A percentile compares a stretch with the other conserved stretches of the same genome.
Evolutionary conservation across 2,113 vertebrate genomes (phyloP).

Genomic region (Cololabis saira): DNA sequence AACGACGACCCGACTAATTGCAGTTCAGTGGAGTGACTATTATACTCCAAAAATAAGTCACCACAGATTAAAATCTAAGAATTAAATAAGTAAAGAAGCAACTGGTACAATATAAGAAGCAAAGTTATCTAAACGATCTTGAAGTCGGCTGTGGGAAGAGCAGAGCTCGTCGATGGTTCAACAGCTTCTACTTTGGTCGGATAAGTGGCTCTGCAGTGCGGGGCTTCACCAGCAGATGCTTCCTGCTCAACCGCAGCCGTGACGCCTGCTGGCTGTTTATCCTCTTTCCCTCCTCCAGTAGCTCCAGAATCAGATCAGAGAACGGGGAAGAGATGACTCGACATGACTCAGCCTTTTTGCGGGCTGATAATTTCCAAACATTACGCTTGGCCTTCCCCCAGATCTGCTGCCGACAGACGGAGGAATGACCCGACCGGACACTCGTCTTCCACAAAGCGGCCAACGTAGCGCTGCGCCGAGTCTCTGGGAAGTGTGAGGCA

Average conservation of each 20-base stretch:
- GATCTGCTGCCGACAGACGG: constrained; percentile 41
- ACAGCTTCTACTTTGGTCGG: too few relatives aligned
- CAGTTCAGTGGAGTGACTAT: too few relatives aligned
- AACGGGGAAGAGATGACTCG: constrained; percentile 32
- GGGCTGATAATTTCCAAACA: constrained; percentile 33
- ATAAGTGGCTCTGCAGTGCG: neutral
- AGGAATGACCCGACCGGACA: neutral
- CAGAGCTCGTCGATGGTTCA: too few relatives aligned
- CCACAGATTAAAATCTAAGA: too few relatives aligned
- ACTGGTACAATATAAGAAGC: too few relatives aligned
- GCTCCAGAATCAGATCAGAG: constrained; percentile 28
- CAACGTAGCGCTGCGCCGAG: neutral
- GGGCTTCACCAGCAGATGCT: constrained; percentile 18
- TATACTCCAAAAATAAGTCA: too few relatives aligned
- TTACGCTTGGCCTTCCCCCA: constrained; percentile 32
- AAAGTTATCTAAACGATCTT: too few relatives aligned
- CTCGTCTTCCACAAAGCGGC: neutral
- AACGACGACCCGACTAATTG: too few relatives aligned
- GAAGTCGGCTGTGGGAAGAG: too few relatives aligned
- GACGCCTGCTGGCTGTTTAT: constrained; percentile 11
- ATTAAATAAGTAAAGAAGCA: too few relatives aligned
- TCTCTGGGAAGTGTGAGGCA: neutral
- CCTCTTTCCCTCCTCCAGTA: constrained; percentile 10
- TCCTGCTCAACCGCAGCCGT: neutral
- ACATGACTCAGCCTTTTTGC: constrained; percentile 45